Evolutionary conservation across 2,113 vertebrate species (phyloP).

Genomic region (Ranitomeya variabilis): DNA sequence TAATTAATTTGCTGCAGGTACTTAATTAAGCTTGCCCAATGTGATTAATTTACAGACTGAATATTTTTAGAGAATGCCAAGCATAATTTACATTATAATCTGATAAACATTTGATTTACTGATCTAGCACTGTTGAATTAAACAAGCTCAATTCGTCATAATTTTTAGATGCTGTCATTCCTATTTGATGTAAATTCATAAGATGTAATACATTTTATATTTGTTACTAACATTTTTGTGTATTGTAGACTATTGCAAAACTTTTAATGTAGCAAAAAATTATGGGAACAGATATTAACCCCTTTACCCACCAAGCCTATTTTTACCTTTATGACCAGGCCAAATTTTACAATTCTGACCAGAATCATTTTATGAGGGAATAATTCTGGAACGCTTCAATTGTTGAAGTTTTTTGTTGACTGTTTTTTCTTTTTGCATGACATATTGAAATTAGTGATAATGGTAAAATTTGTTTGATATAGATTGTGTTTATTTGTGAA

Average conservation of each 20-base stretch:
- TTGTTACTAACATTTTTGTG: not conserved
- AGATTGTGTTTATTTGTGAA: too few species aligned
- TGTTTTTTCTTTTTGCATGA: too few species aligned
- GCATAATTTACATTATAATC: constrained; percentile 38
- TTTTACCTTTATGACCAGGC: too few species aligned
- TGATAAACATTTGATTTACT: constrained; percentile 30
- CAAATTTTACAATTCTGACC: too few species aligned
- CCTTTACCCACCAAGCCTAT: too few species aligned
- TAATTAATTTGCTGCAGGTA: constrained; percentile 52
- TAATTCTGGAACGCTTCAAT: too few species aligned
- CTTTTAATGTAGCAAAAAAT: not conserved
- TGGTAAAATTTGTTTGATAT: too few species aligned
- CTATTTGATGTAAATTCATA: not conserved
- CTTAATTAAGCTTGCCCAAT: constrained; percentile 47
- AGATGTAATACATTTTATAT: not conserved
- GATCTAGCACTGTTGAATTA: not conserved
- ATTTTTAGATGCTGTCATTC: not conserved
- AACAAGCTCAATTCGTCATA: not conserved
- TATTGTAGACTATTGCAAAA: not conserved
- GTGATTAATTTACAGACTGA: constrained; percentile 42
- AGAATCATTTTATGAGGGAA: too few species aligned
- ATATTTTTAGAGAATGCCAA: constrained; percentile 48
- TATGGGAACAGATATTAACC: too few species aligned
- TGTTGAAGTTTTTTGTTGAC: too few species aligned
- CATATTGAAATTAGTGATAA: too few species aligned